Evolutionary conservation across 2,113 vertebrate species (phyloP), one percentile per base, ranked within the genome.

Genomic region (Salvator merianae): DNA sequence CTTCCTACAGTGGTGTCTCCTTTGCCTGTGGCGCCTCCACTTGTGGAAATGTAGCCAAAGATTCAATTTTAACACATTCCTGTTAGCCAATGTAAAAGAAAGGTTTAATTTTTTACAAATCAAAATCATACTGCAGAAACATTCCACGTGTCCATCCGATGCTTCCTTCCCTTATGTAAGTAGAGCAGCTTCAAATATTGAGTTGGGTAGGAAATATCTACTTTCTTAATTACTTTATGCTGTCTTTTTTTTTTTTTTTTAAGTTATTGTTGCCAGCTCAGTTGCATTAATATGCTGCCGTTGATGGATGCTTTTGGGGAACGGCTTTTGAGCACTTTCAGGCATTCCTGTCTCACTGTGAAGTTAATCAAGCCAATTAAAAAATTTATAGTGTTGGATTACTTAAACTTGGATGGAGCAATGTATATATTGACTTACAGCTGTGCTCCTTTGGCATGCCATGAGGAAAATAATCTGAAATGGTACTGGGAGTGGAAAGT

Each of bases 351-450:
- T 50, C 8, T 85, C 70, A 79, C 40, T 79, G n/a, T 72, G 38
- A 59, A 79, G 77, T 30, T 79, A 84, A 84, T 84, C 77, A 72
- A 73, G 59, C n/a, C 55, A 79, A 55, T 50, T 79, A 50, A 73
- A 85, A 78, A 85, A 85, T 65, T 32, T 80, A 78, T 84, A 55
- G 24, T 62, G 59, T 32, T 50, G n/a, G 55, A 30, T 73, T 77
- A 36, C 36, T 70, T 85, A 65, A 72, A 73, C 72, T 85, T 79
- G 79, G n/a, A 85, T 79, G 68, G 72, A 79, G 5, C 13, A 79
- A 50, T 85, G 83, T 62, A 79, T 72, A 47, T 50, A 72, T 85
- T 40, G 40, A 79, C n/a, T 85, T 84, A 72, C n/a, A 79, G 83
- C 68, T 73, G 40, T 63, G 68, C 8, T 72, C 73, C n/a, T 65